Evolutionary conservation across 2,113 vertebrate genomes (phyloP).

Genomic region (Aegithalos caudatus): DNA sequence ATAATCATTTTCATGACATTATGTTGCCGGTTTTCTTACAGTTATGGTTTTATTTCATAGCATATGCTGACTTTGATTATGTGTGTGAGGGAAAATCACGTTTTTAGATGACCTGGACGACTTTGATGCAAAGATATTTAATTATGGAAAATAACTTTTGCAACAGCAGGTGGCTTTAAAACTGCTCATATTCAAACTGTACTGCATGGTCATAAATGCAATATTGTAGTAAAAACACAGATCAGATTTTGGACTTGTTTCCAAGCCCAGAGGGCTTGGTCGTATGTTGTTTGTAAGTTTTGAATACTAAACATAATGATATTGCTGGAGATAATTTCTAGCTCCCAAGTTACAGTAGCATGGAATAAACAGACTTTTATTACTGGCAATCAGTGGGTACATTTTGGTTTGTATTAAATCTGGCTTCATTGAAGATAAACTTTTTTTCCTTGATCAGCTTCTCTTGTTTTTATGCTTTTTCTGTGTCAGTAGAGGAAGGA

Average conservation of each 20-base stretch:
- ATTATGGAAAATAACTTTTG: not conserved
- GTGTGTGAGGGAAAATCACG: not conserved
- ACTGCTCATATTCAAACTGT: not conserved
- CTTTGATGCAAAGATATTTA: conserved; percentile 28
- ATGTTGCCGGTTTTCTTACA: not conserved
- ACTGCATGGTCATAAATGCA: not conserved
- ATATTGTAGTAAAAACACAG: not conserved
- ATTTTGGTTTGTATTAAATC: not conserved
- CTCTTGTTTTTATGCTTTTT: not conserved
- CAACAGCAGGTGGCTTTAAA: conserved; percentile 12
- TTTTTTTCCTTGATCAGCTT: not conserved
- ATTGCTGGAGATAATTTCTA: conserved; percentile 8
- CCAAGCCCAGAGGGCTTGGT: not conserved
- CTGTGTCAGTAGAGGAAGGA: not conserved
- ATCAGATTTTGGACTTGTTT: conserved; percentile 11
- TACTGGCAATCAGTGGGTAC: conserved; percentile 3
- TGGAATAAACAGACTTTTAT: conserved; percentile 32
- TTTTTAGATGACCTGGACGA: not conserved
- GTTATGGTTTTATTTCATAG: not conserved
- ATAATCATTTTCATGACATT: not conserved
- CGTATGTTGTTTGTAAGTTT: conserved; percentile 9
- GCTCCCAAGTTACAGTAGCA: not conserved
- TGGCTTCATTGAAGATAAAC: not conserved
- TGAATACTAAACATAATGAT: not conserved
- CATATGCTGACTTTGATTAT: not conserved